Conservation (phyloP, 2,113 vertebrate species). For the Sapayoa aenigma region DNA sequence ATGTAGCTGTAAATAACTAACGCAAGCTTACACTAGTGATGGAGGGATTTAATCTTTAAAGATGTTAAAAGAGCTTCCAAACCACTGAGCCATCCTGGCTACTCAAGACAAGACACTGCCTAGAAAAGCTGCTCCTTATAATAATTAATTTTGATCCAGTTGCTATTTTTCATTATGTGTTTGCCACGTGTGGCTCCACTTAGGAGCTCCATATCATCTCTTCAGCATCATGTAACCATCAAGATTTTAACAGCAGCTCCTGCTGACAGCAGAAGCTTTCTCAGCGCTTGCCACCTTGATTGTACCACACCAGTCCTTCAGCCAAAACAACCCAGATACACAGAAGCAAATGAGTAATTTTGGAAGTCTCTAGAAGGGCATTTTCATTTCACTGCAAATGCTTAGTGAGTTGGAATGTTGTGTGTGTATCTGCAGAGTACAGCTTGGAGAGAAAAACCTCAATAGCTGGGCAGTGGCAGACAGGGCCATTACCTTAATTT, state of each 20-base stretch:
- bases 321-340: neutral
- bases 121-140: neutral
- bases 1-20: slow-evolving; percentile 10
- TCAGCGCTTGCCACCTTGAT: neutral
- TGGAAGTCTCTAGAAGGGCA: neutral
- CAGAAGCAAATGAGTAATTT: neutral
- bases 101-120: neutral
- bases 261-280: neutral
- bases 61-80: neutral
- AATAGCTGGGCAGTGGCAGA: neutral
- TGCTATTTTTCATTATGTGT: neutral
- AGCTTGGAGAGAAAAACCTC: neutral
- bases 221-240: neutral
- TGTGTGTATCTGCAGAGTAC: neutral
- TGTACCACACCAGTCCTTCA: neutral
- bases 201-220: neutral
- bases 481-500: neutral
- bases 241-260: neutral
- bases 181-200: neutral
- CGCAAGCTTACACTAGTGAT: neutral
- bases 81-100: neutral
- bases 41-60: slow-evolving; percentile 18
- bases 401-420: neutral
- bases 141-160: neutral
- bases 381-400: neutral